Conservation (phyloP, 2,888 invertebrate species). For the Linnaemya tessellans region DNA sequence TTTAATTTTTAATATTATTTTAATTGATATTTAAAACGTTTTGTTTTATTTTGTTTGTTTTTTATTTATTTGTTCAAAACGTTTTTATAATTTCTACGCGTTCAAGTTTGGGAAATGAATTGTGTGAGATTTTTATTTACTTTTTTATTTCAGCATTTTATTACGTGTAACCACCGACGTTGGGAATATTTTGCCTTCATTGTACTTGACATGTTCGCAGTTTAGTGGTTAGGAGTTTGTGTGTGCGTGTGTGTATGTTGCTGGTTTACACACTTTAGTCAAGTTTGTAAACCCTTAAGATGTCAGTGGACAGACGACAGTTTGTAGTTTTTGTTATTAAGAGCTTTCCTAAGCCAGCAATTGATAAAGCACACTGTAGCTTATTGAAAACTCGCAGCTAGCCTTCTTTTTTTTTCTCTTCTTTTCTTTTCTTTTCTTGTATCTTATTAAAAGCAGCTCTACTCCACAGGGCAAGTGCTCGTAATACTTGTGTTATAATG, state of each 20-base stretch:
- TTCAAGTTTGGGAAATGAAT: slow-evolving; percentile 13
- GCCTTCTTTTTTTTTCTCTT: not conserved
- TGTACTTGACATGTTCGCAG: slow-evolving; percentile 67
- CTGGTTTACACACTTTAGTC: not conserved
- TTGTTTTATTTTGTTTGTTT: no score
- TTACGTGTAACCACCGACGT: not conserved
- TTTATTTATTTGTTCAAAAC: not conserved
- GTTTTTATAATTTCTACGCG: not conserved
- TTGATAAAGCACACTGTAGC: slow-evolving; percentile 20
- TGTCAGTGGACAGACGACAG: not conserved
- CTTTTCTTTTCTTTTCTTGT: not conserved
- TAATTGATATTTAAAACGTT: not conserved
- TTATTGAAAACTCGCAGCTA: slow-evolving; percentile 17
- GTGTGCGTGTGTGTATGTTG: not conserved
- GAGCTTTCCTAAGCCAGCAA: not conserved
- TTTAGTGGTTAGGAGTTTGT: slow-evolving; percentile 30
- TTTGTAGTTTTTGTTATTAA: slow-evolving; percentile 8
- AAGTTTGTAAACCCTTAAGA: not conserved
- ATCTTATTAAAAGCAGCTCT: slow-evolving; percentile 11
- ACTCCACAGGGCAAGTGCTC: slow-evolving; percentile 28
- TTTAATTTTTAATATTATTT: slow-evolving; percentile 12
- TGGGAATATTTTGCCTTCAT: slow-evolving; percentile 51
- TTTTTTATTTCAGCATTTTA: not conserved
- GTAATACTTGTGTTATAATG: slow-evolving; percentile 17
- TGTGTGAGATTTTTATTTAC: slow-evolving; percentile 49